A percentile compares a stretch with the other conserved stretches of the same genome.
Evolutionary conservation across 2,888 invertebrate species (phyloP).

Genomic region (Leptinotarsa rubiginosa): DNA sequence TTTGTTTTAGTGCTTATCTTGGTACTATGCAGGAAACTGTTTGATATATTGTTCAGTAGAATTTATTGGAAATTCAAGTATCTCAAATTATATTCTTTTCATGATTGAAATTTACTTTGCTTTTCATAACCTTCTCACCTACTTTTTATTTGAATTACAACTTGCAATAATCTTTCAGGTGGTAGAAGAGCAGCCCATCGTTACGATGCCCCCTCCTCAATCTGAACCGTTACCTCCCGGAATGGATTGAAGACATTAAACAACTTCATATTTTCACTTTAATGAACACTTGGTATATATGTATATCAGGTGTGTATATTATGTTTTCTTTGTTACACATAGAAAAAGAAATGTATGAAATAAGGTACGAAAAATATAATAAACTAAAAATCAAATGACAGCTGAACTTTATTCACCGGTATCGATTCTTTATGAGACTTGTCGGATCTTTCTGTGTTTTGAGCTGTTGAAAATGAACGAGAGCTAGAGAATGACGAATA

Average conservation of each 20-base stretch:
- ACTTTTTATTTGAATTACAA: slow-evolving; percentile 5
- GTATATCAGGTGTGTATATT: background rate
- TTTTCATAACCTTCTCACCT: too few species aligned
- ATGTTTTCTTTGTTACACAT: slow-evolving; percentile 18
- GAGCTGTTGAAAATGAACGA: slow-evolving; percentile 32
- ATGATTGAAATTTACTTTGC: background rate
- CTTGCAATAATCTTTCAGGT: slow-evolving; percentile 16
- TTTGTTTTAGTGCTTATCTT: too few species aligned
- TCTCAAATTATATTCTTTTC: background rate
- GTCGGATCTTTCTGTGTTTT: slow-evolving; percentile 33
- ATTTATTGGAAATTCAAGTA: too few species aligned
- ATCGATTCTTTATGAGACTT: slow-evolving; percentile 8
- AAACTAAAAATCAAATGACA: slow-evolving; percentile 40
- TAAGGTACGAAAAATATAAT: background rate
- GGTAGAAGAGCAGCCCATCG: slow-evolving; percentile 14
- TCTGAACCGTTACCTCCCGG: slow-evolving; percentile 65
- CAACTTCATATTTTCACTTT: background rate
- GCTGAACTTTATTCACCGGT: slow-evolving; percentile 35
- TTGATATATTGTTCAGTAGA: background rate
- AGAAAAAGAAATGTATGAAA: slow-evolving; percentile 7
- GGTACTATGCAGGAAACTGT: too few species aligned
- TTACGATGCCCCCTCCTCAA: slow-evolving; percentile 35
- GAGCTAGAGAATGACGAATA: slow-evolving; percentile 31
- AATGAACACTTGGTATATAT: background rate
- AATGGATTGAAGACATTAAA: slow-evolving; percentile 58